Conservation (phyloP, 92 coral and sea anemone genomes). For the Parazoanthus darwini region DNA sequence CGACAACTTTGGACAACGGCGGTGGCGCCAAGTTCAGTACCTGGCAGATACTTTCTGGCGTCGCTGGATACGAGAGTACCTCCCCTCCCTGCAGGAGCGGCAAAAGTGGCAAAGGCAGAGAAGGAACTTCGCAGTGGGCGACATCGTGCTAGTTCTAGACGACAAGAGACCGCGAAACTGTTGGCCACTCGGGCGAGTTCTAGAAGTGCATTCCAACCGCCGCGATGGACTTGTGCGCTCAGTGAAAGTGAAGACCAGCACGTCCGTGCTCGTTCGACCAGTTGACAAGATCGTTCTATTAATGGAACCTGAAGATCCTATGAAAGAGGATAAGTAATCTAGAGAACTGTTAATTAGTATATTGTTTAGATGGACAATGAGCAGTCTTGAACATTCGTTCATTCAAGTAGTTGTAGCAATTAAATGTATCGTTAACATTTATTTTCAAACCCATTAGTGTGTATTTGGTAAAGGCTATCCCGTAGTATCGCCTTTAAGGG, state of each 20-base stretch:
- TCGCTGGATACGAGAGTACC: conserved; percentile 52
- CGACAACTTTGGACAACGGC: conserved; percentile 25
- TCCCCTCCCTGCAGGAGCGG: conserved; percentile 43
- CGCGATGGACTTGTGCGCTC: conserved; percentile 49
- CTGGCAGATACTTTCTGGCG: conserved; percentile 39
- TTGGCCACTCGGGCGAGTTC: conserved; percentile 49
- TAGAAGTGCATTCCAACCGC: conserved; percentile 43
- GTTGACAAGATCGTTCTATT: conserved; percentile 51
- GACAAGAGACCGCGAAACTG: conserved; percentile 39
- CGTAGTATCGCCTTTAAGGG: conserved; percentile 45
- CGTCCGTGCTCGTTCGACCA: conserved; percentile 48
- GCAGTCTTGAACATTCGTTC: conserved; percentile 7
- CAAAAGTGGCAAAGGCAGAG: conserved; percentile 44
- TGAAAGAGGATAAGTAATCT: conserved; percentile 39
- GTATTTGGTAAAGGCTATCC: conserved; percentile 14
- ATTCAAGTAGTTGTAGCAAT: conserved; percentile 5
- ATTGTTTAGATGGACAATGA: conserved; percentile 11
- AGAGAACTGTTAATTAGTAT: too few species aligned
- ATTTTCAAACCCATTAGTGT: conserved; percentile 23
- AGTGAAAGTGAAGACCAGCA: conserved; percentile 42
- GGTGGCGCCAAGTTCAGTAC: conserved; percentile 52
- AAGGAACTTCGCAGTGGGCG: conserved; percentile 34
- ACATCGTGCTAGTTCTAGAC: conserved; percentile 46
- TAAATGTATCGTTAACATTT: conserved; percentile 15
- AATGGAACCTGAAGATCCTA: conserved; percentile 5